phyloP scores from a whole-genome alignment of 2,113 vertebrate species.

The Zosterops hypoxanthus region DNA sequence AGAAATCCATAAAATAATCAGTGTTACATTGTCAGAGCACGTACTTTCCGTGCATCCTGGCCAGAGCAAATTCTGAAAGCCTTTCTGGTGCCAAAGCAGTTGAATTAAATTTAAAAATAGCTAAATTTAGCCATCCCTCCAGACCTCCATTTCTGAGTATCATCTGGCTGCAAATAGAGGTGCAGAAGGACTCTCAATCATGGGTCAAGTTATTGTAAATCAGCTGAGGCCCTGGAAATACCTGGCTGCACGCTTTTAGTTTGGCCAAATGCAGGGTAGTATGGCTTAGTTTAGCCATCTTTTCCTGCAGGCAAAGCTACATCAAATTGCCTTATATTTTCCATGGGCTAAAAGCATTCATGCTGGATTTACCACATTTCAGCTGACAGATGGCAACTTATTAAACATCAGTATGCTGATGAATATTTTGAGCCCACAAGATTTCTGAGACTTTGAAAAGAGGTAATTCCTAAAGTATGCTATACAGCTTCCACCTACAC shows the following conservation, averaged over 20 bases:
- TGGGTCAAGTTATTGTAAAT: background rate
- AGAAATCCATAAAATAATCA: conserved; percentile 15
- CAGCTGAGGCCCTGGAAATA: background rate
- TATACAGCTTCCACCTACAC: background rate
- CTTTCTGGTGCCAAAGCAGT: conserved; percentile 33
- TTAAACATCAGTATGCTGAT: conserved; percentile 28
- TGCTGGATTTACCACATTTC: conserved; percentile 11
- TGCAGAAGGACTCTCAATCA: conserved; percentile 9
- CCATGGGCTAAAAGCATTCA: background rate
- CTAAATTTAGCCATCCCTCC: conserved; percentile 8
- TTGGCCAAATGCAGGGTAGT: background rate
- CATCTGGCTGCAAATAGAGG: background rate
- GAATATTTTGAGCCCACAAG: conserved; percentile 6
- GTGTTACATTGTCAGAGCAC: conserved; percentile 3
- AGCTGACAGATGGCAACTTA: conserved; percentile 36
- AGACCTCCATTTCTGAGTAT: conserved; percentile 17
- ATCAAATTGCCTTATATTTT: background rate
- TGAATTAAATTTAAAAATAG: conserved; percentile 11
- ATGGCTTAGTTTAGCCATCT: background rate
- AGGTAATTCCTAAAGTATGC: background rate
- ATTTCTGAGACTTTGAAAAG: conserved; percentile 27
- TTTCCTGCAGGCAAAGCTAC: background rate
- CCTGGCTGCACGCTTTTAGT: background rate
- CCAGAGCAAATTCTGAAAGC: conserved; percentile 41
- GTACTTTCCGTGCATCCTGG: conserved; percentile 21